Evolutionary conservation across 30 jellyfish, hydroid and myxozoan species (phyloP).

Genomic region (Aurelia aurita): DNA sequence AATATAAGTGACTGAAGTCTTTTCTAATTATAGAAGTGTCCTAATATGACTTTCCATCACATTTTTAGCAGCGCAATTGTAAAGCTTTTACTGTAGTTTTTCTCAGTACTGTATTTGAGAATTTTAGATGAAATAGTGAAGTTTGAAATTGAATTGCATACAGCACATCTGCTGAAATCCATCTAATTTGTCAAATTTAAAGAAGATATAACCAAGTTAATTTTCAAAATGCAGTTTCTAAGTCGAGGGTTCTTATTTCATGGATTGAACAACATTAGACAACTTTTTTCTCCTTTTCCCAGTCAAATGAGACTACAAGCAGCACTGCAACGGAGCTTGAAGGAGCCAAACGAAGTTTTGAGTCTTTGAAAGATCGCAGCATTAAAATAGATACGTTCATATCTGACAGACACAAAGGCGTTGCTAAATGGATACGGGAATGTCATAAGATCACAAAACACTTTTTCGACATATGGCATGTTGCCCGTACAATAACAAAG

Average conservation of each 20-base stretch:
- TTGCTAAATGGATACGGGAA: slow-evolving; percentile 38
- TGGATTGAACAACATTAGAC: not conserved
- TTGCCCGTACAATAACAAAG: slow-evolving; percentile 24
- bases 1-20: too few relatives aligned
- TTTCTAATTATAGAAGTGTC: too few relatives aligned
- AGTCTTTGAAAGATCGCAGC: not conserved
- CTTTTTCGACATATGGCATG: slow-evolving; percentile 52
- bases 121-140: too few relatives aligned
- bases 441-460: not conserved
- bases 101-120: too few relatives aligned
- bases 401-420: slow-evolving; percentile 41
- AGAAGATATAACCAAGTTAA: not conserved
- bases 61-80: too few relatives aligned
- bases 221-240: not conserved
- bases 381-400: slow-evolving; percentile 4
- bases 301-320: slow-evolving; percentile 28
- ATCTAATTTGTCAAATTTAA: too few relatives aligned
- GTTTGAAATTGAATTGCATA: too few relatives aligned
- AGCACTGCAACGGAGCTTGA: slow-evolving; percentile 21
- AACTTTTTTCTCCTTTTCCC: not conserved
- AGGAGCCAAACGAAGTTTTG: slow-evolving; percentile 38
- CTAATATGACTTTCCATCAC: too few relatives aligned
- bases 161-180: too few relatives aligned
- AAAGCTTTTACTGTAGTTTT: too few relatives aligned
- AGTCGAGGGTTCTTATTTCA: not conserved